phyloP scores from a whole-genome alignment of 2,888 invertebrate species.

The Pristionchus exspectatus region DNA sequence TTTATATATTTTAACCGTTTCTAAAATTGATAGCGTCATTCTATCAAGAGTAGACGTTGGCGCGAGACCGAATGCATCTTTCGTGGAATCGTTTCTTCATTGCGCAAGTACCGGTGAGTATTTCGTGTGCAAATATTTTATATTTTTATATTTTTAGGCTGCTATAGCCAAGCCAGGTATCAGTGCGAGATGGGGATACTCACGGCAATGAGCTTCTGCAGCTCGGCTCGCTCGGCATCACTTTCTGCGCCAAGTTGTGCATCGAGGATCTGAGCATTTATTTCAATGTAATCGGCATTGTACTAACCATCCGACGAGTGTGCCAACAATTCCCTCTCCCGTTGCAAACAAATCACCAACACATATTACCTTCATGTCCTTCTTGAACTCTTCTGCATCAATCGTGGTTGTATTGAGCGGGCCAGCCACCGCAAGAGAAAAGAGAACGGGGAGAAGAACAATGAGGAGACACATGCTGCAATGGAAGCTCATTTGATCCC shows the following conservation, averaged over 20 bases:
- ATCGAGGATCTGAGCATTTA: neutral
- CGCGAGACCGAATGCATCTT: too few relatives aligned
- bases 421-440: neutral
- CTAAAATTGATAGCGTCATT: too few relatives aligned
- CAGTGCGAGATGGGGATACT: too few relatives aligned
- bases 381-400: conserved; percentile 49
- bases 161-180: too few relatives aligned
- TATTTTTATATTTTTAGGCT: neutral
- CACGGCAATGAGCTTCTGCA: conserved; percentile 25
- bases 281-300: too few relatives aligned
- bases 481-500: neutral
- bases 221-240: neutral
- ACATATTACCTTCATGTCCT: conserved; percentile 51
- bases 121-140: too few relatives aligned
- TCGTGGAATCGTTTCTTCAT: too few relatives aligned
- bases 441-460: conserved; percentile 22
- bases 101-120: too few relatives aligned
- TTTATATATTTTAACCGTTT: neutral
- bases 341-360: too few relatives aligned
- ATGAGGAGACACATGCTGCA: conserved; percentile 27
- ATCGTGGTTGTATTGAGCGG: neutral
- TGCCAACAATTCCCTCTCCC: too few relatives aligned
- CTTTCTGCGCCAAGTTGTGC: neutral
- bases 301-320: neutral
- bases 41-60: too few relatives aligned